Evolutionary conservation across 2,113 vertebrate genomes (phyloP), one percentile per base, ranked within the genome.

Genomic region (Saguinus imperator): DNA sequence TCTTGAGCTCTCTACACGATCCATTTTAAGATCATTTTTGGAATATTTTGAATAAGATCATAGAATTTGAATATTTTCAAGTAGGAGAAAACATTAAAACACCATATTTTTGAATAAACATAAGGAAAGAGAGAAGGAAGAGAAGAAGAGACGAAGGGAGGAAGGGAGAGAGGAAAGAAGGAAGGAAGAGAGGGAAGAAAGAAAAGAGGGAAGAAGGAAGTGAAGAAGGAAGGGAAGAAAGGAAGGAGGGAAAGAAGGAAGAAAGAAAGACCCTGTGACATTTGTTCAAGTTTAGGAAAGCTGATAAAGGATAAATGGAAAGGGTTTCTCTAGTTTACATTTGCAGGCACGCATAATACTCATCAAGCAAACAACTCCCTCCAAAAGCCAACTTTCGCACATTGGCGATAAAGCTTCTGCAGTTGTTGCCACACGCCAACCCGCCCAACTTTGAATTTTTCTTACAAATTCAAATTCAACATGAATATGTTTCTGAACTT

Each of bases 1-100:
- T 77, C 57, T 35, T 35, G 43, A 5, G 6, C 16, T 57, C 48
- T 27, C n/a, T 72, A 9, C 2, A 8, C 23, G 50, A 91, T 32
- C 61, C 48, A 23, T 57, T 77, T 6, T 29, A 20, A 35, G 82
- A 83, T 68, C 93, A 96, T 96, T 97, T 97, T 94, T 96, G 94
- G 91, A 96, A 96, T 88, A 90, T 80, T 98, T 80, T 45, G 50
- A 21, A 6, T 37, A 10, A 87, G n/a, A 77, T 79, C 88, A 23
- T 11, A 85, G 43, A 50, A 66, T 7, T 8, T 52, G 55, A 95
- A 43, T 52, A 40, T 84, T 91, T 87, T 93, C 40, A 79, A 66
- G 14, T 43, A n/a, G 68, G 29, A 50, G 76, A 61, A 91, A 77
- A 88, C 37, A n/a, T 72, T 61, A 17, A 72, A 87, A 21, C 8